These are phyloP conservation scores for Myoxocephalus aenaeus DNA, from an alignment of 2,797 vertebrate species.

Conservation along the genomic window DNA sequence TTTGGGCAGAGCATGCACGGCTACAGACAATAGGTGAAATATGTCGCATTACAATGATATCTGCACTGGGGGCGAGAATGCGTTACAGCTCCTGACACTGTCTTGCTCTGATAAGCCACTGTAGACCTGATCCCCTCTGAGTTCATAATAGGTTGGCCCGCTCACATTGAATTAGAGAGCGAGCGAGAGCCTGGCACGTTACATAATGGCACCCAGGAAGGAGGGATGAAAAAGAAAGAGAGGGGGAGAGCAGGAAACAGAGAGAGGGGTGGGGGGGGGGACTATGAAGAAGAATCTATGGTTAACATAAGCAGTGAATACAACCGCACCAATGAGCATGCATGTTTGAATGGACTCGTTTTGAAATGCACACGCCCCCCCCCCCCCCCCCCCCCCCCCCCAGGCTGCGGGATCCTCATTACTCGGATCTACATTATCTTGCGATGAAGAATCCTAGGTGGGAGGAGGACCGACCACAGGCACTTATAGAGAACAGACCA, in stretches of 20 bases:
- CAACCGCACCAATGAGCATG: conserved; percentile 17
- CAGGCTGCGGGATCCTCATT: conserved; percentile 43
- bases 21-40: conserved; percentile 59
- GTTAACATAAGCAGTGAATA: conserved; percentile 42
- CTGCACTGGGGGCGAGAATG: conserved; percentile 35
- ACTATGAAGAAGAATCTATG: conserved; percentile 30
- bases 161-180: conserved; percentile 59
- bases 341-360: conserved; percentile 36
- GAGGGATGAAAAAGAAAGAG: neutral
- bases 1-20: conserved; percentile 34
- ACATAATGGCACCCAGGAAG: conserved; percentile 59
- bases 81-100: conserved; percentile 61
- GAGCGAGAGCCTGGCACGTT: conserved; percentile 50
- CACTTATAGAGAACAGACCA: conserved; percentile 45
- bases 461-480: conserved; percentile 32
- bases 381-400: conserved; percentile 8
- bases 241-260: neutral
- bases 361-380: conserved; percentile 25
- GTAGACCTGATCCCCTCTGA: conserved; percentile 63
- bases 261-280: neutral
- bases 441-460: conserved; percentile 37
- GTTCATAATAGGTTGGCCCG: conserved; percentile 68
- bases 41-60: conserved; percentile 57
- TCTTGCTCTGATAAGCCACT: conserved; percentile 70
- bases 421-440: conserved; percentile 57